phyloP scores from a whole-genome alignment of 2,113 vertebrate species.

The human region GRCh38 chr1:26611501-26612000 shows the following conservation, averaged over 20 bases:
- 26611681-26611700: not conserved
- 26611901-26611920: not conserved
- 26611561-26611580: not conserved
- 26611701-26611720: not conserved
- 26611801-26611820: not conserved
- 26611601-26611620: not conserved
- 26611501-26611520: not conserved
- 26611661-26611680: not conserved
- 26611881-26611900: not conserved
- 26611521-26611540: not conserved
- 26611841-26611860: not conserved
- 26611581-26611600: not conserved
- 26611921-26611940: not conserved
- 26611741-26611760: slow-evolving; percentile 25
- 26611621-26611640: slow-evolving; percentile 23
- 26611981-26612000: not conserved
- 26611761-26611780: slow-evolving; percentile 29
- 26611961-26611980: not conserved
- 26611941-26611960: not conserved
- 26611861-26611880: not conserved
- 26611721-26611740: too few relatives aligned
- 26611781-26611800: slow-evolving; percentile 10
- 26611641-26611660: slow-evolving; percentile 23
- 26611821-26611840: not conserved
- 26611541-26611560: not conserved